Evolutionary conservation across 2,888 invertebrate species (phyloP).

Genomic region (Nycteola revayana): DNA sequence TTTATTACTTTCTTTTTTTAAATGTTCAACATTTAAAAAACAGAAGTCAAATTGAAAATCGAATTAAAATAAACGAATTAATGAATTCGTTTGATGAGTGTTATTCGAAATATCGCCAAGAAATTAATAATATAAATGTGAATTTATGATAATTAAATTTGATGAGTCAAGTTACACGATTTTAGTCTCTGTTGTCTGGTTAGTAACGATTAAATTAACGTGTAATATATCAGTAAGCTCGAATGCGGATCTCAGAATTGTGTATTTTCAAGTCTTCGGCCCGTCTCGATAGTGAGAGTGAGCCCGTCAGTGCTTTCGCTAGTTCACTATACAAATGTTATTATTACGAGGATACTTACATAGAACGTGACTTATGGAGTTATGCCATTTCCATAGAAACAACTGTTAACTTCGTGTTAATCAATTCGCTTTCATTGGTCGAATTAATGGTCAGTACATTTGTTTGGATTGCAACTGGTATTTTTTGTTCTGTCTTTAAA

Average conservation of each 20-base stretch:
- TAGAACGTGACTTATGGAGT: neutral
- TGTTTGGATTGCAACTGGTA: no score
- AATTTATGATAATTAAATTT: no score
- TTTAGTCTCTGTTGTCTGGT: neutral
- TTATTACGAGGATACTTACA: neutral
- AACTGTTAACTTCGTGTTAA: no score
- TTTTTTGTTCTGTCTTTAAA: no score
- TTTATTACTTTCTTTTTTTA: constrained; percentile 21
- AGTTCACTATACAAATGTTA: constrained; percentile 14
- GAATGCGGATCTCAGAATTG: constrained; percentile 21
- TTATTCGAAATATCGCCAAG: constrained; percentile 19
- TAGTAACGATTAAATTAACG: constrained; percentile 12
- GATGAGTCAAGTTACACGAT: neutral
- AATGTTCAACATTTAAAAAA: constrained; percentile 4
- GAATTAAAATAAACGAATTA: constrained; percentile 3
- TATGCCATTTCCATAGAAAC: neutral
- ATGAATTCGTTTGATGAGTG: constrained; percentile 9
- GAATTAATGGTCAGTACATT: no score
- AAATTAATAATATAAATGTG: constrained; percentile 13
- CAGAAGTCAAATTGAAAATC: constrained; percentile 1
- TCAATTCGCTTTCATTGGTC: no score
- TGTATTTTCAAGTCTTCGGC: constrained; percentile 29
- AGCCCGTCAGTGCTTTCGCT: constrained; percentile 29
- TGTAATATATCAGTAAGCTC: neutral
- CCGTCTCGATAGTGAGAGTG: constrained; percentile 40